Conservation (phyloP, 2,888 invertebrate genomes). For the Elysia crispata region DNA sequence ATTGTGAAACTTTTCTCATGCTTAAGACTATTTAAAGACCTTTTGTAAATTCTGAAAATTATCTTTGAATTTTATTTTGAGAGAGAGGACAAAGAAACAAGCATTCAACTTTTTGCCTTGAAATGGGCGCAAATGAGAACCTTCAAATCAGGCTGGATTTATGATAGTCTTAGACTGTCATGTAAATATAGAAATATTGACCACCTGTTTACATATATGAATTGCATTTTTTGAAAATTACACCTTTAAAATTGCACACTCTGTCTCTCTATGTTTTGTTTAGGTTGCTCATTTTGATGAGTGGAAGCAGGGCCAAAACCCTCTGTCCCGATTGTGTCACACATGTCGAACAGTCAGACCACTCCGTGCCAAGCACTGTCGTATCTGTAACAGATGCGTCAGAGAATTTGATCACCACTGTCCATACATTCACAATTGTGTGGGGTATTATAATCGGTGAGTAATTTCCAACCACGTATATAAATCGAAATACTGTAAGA, state of each 20-base stretch:
- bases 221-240: neutral
- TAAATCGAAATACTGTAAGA: too few species aligned
- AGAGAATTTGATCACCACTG: constrained; percentile 96
- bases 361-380: constrained; percentile 92
- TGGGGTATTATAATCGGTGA: constrained; percentile 89
- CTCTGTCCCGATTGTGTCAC: constrained; percentile 85
- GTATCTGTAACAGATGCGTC: constrained; percentile 92
- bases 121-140: too few species aligned
- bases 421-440: constrained; percentile 96
- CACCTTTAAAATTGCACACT: too few species aligned
- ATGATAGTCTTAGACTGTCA: too few species aligned
- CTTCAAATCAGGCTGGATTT: too few species aligned
- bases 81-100: neutral
- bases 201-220: neutral
- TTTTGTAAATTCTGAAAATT: too few species aligned
- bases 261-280: neutral
- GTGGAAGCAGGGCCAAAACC: constrained; percentile 89
- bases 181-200: neutral
- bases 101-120: too few species aligned
- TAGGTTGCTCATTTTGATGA: constrained; percentile 95
- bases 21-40: too few species aligned
- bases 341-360: constrained; percentile 93
- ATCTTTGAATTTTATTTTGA: too few species aligned
- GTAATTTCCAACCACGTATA: constrained; percentile 14
- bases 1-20: too few species aligned